Percentiles rank a stretch among this genome's conserved stretches.
phyloP scores from a whole-genome alignment of 2,797 vertebrate genomes.

The Coranthus polyacanthus region DNA sequence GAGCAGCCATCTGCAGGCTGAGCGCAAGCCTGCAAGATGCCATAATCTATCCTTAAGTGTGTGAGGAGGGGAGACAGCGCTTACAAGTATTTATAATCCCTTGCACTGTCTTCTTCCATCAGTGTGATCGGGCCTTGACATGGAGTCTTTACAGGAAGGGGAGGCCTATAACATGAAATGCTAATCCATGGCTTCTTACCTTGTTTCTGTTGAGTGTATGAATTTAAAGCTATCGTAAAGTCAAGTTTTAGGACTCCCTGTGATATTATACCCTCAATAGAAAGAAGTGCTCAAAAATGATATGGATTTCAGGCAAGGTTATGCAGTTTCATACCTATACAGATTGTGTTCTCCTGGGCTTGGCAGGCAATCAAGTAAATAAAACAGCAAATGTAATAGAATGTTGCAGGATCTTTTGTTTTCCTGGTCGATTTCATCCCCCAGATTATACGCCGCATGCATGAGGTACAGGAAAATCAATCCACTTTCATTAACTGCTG shows the following conservation, averaged over 20 bases:
- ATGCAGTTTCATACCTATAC: slow-evolving; percentile 24
- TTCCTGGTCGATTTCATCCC: slow-evolving; percentile 59
- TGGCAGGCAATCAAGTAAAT: slow-evolving; percentile 31
- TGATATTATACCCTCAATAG: neutral
- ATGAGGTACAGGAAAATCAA: slow-evolving; percentile 76
- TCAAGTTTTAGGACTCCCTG: neutral
- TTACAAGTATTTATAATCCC: slow-evolving; percentile 74
- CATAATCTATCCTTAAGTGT: slow-evolving; percentile 77
- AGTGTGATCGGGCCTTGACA: slow-evolving; percentile 59
- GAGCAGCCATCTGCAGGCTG: slow-evolving; percentile 71
- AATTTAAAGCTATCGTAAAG: slow-evolving; percentile 30
- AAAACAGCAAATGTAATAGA: slow-evolving; percentile 53
- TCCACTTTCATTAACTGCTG: slow-evolving; percentile 81
- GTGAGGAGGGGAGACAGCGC: slow-evolving; percentile 54
- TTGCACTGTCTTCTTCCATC: slow-evolving; percentile 67
- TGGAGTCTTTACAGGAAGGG: slow-evolving; percentile 36
- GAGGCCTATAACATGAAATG: slow-evolving; percentile 25
- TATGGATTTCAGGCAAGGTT: slow-evolving; percentile 18
- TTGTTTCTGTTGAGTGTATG: slow-evolving; percentile 37
- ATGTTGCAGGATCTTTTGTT: slow-evolving; percentile 53
- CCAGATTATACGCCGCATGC: slow-evolving; percentile 54
- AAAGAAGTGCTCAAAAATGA: neutral
- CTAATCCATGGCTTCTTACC: slow-evolving; percentile 34
- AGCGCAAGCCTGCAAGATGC: slow-evolving; percentile 55
- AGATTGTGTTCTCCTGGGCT: slow-evolving; percentile 9